Evolutionary conservation across 2,888 invertebrate genomes (phyloP).

Genomic region (Platypus cylindrus): DNA sequence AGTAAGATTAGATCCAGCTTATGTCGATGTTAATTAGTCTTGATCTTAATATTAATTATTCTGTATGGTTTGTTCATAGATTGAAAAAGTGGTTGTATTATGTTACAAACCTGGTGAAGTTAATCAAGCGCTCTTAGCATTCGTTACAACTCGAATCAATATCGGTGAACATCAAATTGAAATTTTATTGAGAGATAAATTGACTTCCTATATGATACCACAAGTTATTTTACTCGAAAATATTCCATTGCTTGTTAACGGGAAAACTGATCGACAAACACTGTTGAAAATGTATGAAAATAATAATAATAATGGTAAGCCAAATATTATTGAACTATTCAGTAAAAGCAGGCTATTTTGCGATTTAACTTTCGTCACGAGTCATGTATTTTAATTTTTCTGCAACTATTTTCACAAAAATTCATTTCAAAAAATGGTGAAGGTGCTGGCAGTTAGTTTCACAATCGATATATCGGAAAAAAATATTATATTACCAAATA

Average conservation of each 20-base stretch:
- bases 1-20: constrained; percentile 19
- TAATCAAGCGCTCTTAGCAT: constrained; percentile 59
- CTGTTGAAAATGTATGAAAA: constrained; percentile 63
- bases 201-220: constrained; percentile 71
- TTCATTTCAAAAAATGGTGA: too few relatives aligned
- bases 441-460: too few relatives aligned
- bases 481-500: too few relatives aligned
- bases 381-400: too few relatives aligned
- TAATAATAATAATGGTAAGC: constrained; percentile 52
- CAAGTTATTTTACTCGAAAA: constrained; percentile 59
- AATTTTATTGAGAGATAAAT: constrained; percentile 44
- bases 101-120: constrained; percentile 66
- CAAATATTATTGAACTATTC: too few relatives aligned
- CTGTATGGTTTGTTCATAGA: constrained; percentile 18
- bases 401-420: too few relatives aligned
- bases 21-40: not conserved
- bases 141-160: constrained; percentile 38
- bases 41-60: constrained; percentile 1
- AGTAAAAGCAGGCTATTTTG: too few relatives aligned
- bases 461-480: too few relatives aligned
- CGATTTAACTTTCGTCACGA: too few relatives aligned
- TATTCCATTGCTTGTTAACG: constrained; percentile 74
- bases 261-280: constrained; percentile 73
- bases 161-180: constrained; percentile 50
- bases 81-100: constrained; percentile 66